These are phyloP conservation scores for Mustela nigripes DNA, from an alignment of 2,113 vertebrate genomes.

Conservation along the genomic window DNA sequence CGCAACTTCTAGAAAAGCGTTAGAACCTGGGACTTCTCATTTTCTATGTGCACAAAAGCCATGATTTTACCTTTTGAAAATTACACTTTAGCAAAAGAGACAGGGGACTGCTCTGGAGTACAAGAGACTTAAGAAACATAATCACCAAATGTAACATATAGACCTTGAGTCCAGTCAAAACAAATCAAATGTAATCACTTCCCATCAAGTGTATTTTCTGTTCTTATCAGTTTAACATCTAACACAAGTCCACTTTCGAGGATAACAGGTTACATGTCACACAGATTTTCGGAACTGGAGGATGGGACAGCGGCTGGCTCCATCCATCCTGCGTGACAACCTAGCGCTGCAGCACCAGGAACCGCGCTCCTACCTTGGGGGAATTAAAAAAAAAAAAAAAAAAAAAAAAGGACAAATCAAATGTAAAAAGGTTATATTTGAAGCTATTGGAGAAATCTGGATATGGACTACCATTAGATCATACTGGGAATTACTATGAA, in stretches of 20 bases:
- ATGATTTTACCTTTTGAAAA: not conserved
- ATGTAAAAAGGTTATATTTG: not conserved
- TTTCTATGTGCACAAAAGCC: not conserved
- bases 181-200: not conserved
- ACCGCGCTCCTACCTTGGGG: too few species aligned
- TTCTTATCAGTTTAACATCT: not conserved
- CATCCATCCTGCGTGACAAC: not conserved
- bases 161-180: not conserved
- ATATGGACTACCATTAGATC: not conserved
- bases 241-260: not conserved
- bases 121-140: not conserved
- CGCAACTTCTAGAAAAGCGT: not conserved
- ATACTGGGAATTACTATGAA: not conserved
- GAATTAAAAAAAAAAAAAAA: not conserved
- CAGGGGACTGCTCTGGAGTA: not conserved
- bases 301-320: not conserved
- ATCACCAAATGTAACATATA: not conserved
- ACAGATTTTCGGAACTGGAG: not conserved
- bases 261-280: not conserved
- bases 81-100: not conserved
- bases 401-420: not conserved
- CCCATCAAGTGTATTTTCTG: not conserved
- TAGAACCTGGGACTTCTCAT: not conserved
- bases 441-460: not conserved
- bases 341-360: not conserved